Percentiles rank a stretch among this genome's conserved stretches.
phyloP scores from a whole-genome alignment of 2,113 vertebrate genomes.

The Fregetta grallaria region DNA sequence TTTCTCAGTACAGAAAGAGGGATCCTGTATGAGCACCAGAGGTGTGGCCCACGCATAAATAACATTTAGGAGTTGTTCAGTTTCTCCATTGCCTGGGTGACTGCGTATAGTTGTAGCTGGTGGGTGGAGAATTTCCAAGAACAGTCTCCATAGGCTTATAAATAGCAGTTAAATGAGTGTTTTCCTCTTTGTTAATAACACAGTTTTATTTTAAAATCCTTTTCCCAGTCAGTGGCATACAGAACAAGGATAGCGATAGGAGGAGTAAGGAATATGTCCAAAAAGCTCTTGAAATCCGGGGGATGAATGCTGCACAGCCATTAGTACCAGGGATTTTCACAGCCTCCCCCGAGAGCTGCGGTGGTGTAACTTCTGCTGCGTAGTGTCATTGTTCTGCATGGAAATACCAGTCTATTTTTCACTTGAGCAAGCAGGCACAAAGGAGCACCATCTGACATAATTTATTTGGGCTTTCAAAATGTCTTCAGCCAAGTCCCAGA shows the following conservation, averaged over 20 bases:
- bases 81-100: background rate
- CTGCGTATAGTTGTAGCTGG: background rate
- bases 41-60: background rate
- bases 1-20: background rate
- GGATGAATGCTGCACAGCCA: background rate
- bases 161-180: background rate
- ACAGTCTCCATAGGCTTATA: background rate
- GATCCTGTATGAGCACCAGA: accelerated
- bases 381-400: background rate
- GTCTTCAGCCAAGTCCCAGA: background rate
- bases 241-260: accelerated
- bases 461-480: background rate
- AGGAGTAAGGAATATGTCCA: background rate
- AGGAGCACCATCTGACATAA: background rate
- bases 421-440: background rate
- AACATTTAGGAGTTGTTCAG: background rate
- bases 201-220: background rate
- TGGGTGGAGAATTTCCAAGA: background rate
- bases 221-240: background rate
- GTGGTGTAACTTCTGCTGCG: background rate
- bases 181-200: background rate
- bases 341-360: background rate
- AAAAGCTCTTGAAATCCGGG: background rate
- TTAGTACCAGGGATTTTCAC: background rate
- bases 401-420: background rate